Evolutionary conservation across 1,140 invertebrate genomes (phyloP), one percentile per base, ranked within the genome.

Genomic region (Drosophila subpulchrella): DNA sequence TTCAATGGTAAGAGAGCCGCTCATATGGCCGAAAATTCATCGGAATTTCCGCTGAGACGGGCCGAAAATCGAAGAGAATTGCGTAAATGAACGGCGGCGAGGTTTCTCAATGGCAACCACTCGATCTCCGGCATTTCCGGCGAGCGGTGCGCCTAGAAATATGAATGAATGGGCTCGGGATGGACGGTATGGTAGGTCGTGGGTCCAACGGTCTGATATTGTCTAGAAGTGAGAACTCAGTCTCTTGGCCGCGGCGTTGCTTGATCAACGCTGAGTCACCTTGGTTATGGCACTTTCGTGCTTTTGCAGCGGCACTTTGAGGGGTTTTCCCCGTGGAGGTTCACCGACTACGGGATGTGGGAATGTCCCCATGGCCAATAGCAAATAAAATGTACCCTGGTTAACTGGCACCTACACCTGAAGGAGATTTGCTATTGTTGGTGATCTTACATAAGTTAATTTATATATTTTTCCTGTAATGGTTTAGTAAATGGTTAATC

Each of bases 1-100:
- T 94, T 93, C 70, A 93, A 93, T 90, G 93, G 93, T 93, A 83
- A 77, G 73, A 75, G 34, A 27, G n/a, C 10, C 32, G 12, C 12
- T 10, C 30, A 34, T 17, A 17, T 53, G 50, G 47, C 66, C 66
- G n/a, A 70, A 63, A 72, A 71, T 50, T 63, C 68, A 58, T 72
- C 15, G 73, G 73, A 76, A 76, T 76, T 73, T 73, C 73, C 61
- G 71, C 47, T 57, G n/a, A 27, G 36, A 20, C 30, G 17, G 30
- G 24, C 34, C 8, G 3, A 20, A 20, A 44, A 15, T 11, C 55
- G 38, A 32, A 4, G 50, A 34, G 48, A 39, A 17, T 20, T 12
- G 20, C 42, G 47, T 58, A 48, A 57, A 67, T 75, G 73, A 30
- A 57, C 17, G 36, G 36, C 59, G 13, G 20, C 50, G 59, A 34